phyloP scores from a whole-genome alignment of 2,113 vertebrate genomes.

The Hippocampus guttulatus region DNA sequence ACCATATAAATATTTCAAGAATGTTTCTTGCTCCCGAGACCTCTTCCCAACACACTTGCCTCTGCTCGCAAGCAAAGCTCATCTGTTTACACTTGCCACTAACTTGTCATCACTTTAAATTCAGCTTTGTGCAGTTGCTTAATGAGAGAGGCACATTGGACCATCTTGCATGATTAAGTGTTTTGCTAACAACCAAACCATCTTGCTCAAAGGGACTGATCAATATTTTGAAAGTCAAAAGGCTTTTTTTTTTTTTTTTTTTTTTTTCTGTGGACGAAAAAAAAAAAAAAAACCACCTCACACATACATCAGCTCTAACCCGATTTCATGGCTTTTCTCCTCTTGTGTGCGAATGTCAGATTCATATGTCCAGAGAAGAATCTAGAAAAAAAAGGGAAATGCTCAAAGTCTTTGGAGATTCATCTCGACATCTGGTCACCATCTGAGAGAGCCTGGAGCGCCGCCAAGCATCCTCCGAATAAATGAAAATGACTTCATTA shows the following conservation, averaged over 20 bases:
- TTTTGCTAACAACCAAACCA: constrained; percentile 52
- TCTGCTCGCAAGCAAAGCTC: constrained; percentile 45
- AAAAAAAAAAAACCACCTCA: neutral
- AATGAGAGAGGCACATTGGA: constrained; percentile 48
- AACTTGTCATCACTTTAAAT: constrained; percentile 51
- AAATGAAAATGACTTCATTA: constrained; percentile 71
- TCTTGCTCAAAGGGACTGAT: constrained; percentile 37
- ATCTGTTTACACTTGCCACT: constrained; percentile 55
- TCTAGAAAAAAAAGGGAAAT: constrained; percentile 36
- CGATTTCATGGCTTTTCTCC: constrained; percentile 14
- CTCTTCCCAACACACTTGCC: constrained; percentile 53
- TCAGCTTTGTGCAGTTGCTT: constrained; percentile 39
- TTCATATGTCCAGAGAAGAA: constrained; percentile 34
- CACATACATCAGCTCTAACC: constrained; percentile 31
- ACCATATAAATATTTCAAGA: constrained; percentile 86
- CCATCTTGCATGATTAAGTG: constrained; percentile 49
- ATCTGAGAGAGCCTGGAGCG: constrained; percentile 68
- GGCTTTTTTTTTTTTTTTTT: neutral
- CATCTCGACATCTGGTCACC: constrained; percentile 70
- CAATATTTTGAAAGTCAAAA: constrained; percentile 46
- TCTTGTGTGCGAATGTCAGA: constrained; percentile 37
- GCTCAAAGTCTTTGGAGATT: constrained; percentile 59
- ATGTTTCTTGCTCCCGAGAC: constrained; percentile 61
- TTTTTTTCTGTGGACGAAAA: constrained; percentile 1
- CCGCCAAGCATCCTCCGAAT: constrained; percentile 58